Base-by-base conservation (phyloP, 2,113 vertebrate genomes). In the Percopsis transmontana region DNA sequence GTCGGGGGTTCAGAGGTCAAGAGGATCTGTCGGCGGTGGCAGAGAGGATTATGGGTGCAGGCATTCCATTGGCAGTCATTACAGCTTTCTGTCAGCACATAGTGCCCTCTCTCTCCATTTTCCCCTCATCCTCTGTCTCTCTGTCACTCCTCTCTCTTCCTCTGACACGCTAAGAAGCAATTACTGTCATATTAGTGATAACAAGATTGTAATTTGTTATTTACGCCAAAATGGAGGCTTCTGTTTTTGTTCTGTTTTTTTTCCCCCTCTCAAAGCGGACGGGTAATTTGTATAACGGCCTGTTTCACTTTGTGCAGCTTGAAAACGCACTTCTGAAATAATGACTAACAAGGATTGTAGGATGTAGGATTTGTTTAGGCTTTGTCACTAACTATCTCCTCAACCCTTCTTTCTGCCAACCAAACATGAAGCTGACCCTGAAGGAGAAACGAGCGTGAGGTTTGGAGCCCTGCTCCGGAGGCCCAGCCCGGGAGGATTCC, bases 181-280 rank as follows among this genome's bases (percentile, higher is more conserved):
- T 91, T 92, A 91, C 88, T 94, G 84, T 92, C 88, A 90, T 93
- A 91, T 91, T 91, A 92, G 91, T 54, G 82, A 91, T 89, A 89
- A 87, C 82, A 86, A 84, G 70, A 78, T 74, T 78, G 82, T 76
- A 79, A 82, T 81, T 84, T 84, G 27, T 58, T 62, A 60, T 63
- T 68, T 73, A 58, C 70, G 76, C 69, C 77, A 65, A 74, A 68
- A 65, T 69, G 52, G 66, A 64, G 45, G 47, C 6, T 71, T 69
- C 19, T 39, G 14, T 62, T 62, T 76, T 63, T 53, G 69, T 63
- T 57, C 1, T 33, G 12, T 72, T 57, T 18, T 66, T 20, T 42
- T 54, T 53, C 21, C 39, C 52, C 67, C 70, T 62, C 56, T 63
- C 63, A 72, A n/a, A 44, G 71, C 52, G 64, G 51, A 63, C 23